Percentiles rank a stretch among this genome's conserved stretches.
phyloP scores from a whole-genome alignment of 2,888 invertebrate species.

The Lamellibrachia columna region DNA sequence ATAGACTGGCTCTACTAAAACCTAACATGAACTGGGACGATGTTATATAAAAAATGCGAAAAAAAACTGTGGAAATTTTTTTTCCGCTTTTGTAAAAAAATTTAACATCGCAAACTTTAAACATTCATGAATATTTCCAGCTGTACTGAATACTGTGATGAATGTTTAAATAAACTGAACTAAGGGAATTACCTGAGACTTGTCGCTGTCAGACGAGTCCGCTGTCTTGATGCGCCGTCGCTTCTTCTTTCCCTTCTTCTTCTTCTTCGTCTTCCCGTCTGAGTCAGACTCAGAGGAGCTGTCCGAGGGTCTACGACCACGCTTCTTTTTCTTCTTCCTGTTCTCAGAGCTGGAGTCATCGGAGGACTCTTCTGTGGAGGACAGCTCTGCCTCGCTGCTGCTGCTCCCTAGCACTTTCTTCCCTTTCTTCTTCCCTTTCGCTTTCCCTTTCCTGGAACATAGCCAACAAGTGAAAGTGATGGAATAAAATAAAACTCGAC shows the following conservation, averaged over 20 bases:
- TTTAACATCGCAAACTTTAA: too few relatives aligned
- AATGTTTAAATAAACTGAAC: too few relatives aligned
- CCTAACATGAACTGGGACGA: too few relatives aligned
- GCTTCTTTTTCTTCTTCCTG: background rate
- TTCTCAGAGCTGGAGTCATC: background rate
- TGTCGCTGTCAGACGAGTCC: constrained; percentile 31
- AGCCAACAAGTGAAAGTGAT: too few relatives aligned
- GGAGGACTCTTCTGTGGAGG: background rate
- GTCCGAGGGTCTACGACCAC: background rate
- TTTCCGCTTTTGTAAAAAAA: too few relatives aligned
- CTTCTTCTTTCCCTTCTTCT: constrained; percentile 26
- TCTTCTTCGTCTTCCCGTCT: constrained; percentile 22
- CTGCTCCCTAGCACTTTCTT: background rate
- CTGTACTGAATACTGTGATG: too few relatives aligned
- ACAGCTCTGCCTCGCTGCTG: background rate
- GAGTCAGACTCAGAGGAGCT: background rate
- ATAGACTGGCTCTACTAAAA: too few relatives aligned
- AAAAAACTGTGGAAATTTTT: too few relatives aligned
- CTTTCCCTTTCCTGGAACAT: background rate
- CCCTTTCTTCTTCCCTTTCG: background rate
- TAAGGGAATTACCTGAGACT: background rate
- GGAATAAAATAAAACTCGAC: too few relatives aligned
- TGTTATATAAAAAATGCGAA: too few relatives aligned
- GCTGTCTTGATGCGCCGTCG: constrained; percentile 7
- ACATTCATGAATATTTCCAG: too few relatives aligned